Percentiles rank a stretch among this genome's conserved stretches.
phyloP scores from a whole-genome alignment of 2,797 vertebrate genomes.

The Aphelocoma californica region DNA sequence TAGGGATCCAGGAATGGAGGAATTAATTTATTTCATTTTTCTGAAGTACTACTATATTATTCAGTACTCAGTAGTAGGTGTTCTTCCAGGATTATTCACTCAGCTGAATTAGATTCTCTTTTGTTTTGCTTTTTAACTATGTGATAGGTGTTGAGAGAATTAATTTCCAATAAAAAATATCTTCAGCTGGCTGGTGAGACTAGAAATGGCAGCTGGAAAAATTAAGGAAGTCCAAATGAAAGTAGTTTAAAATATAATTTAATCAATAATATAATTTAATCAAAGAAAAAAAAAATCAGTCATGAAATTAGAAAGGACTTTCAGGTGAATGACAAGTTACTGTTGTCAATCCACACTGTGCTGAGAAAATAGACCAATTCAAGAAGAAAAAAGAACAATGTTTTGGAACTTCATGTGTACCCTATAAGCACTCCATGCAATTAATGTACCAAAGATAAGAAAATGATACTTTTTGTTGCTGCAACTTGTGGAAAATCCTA shows the following conservation, averaged over 20 bases:
- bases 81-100: neutral
- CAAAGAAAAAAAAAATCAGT: conserved; percentile 9
- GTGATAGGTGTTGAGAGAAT: neutral
- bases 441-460: conserved; percentile 25
- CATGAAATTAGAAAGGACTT: conserved; percentile 19
- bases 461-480: neutral
- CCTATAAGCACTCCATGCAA: neutral
- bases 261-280: conserved; percentile 21
- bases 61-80: neutral
- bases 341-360: conserved; percentile 7
- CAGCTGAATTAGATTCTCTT: neutral
- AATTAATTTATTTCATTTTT: neutral
- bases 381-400: neutral
- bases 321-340: conserved; percentile 18
- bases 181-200: neutral
- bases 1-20: neutral
- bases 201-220: neutral
- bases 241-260: neutral
- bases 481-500: neutral
- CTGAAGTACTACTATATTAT: neutral
- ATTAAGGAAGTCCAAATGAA: neutral
- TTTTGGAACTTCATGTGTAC: neutral
- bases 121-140: neutral
- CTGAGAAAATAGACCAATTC: conserved; percentile 31
- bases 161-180: neutral